Evolutionary conservation across 1,140 invertebrate genomes (phyloP).

Genomic region (Zaprionus camerounensis): DNA sequence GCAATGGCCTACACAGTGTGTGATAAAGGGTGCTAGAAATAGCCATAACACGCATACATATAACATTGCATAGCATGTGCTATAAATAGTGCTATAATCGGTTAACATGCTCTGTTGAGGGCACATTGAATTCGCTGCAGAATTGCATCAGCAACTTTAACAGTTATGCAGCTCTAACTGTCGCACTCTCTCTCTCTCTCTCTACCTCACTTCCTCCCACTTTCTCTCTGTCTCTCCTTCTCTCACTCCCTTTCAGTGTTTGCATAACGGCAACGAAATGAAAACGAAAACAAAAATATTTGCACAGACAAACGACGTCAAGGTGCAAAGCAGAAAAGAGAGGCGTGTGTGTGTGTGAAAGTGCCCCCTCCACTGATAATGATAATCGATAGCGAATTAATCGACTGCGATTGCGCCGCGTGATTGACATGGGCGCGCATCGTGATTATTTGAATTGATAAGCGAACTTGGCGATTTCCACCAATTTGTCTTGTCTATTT

Average conservation of each 20-base stretch:
- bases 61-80: no score
- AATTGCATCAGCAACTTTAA: no score
- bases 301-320: constrained; percentile 17
- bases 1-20: no score
- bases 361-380: not conserved
- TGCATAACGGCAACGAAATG: constrained; percentile 50
- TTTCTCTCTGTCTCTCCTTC: not conserved
- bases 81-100: no score
- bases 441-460: constrained; percentile 62
- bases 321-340: constrained; percentile 15
- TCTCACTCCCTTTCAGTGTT: constrained; percentile 15
- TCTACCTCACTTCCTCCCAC: not conserved
- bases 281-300: constrained; percentile 31
- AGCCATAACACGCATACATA: no score
- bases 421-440: constrained; percentile 59
- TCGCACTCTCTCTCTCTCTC: no score
- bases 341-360: constrained; percentile 3
- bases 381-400: not conserved
- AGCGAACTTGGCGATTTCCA: not conserved
- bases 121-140: no score
- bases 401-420: constrained; percentile 21
- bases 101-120: no score
- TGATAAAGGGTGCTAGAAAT: no score
- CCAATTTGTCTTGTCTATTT: not conserved
- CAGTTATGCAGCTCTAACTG: no score